Conservation (phyloP, 2,888 invertebrate species). For the Ormia ochracea region DNA sequence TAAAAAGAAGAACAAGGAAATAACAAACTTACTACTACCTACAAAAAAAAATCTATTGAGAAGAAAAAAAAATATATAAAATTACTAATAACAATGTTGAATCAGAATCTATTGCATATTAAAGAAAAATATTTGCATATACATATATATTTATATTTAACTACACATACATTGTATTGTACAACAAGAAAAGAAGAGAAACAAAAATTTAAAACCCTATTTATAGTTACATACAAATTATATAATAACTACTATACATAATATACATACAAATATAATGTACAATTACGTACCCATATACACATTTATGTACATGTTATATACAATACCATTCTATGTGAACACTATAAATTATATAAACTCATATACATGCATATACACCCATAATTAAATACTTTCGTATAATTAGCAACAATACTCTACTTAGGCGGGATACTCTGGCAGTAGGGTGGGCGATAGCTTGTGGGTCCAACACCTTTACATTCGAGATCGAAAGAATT, state of each 20-base stretch:
- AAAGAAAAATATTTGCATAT: slow-evolving; percentile 5
- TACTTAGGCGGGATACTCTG: too few relatives aligned
- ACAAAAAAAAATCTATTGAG: slow-evolving; percentile 44
- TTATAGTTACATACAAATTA: too few relatives aligned
- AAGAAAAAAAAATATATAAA: slow-evolving; percentile 24
- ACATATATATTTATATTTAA: slow-evolving; percentile 59
- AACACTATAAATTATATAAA: slow-evolving; percentile 21
- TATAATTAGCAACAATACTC: too few relatives aligned
- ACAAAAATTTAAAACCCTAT: slow-evolving; percentile 44
- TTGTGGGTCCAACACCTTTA: too few relatives aligned
- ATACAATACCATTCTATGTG: slow-evolving; percentile 28
- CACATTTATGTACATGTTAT: neutral
- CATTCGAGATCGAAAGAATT: too few relatives aligned
- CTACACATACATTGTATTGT: slow-evolving; percentile 43
- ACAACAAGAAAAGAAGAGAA: slow-evolving; percentile 27
- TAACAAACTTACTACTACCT: too few relatives aligned
- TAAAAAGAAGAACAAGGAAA: neutral
- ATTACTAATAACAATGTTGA: slow-evolving; percentile 32
- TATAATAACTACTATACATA: too few relatives aligned
- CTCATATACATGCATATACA: neutral
- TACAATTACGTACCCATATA: slow-evolving; percentile 33
- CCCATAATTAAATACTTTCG: slow-evolving; percentile 5
- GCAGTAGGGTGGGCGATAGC: too few relatives aligned
- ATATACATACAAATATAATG: slow-evolving; percentile 42
- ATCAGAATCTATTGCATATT: slow-evolving; percentile 29